Base-by-base conservation (phyloP, 2,888 invertebrate species). In the Thymelicus lineola region DNA sequence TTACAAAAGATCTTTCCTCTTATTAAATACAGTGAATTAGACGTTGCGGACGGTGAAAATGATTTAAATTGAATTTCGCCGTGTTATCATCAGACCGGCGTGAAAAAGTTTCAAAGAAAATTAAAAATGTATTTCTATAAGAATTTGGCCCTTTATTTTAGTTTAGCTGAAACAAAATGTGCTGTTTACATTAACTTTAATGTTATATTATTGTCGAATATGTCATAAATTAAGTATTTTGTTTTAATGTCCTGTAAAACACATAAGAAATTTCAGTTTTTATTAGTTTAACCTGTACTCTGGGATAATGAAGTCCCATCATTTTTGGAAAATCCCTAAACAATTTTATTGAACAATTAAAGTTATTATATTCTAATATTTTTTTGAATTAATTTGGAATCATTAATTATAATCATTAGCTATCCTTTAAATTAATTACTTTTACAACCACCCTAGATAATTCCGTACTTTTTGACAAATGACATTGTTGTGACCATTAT, bases 21-120 rank as follows among this genome's bases (percentile, higher is more conserved):
- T 63, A 69, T 68, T 62, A 68, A 68, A 69, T 69, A 69, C 62
- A 28, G 62, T 36, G 50, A 62, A 68, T 69, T 69, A 57, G 68
- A 57, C 57, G 62, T 63, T 62, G 62, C 45, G 45, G 62, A 36
- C 46, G 58, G 15, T 15, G 36, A 57, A 68, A 61, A 45, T 61
- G 59, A 68, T 62, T 68, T 48, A 68, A 68, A 68, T 62, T 68
- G 62, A 68, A 55, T 68, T 68, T 68, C 42, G 61, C 14, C 61
- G 28, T 61, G 61, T 61, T 67, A 61, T 59, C 38, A 38, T 38
- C 38, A 36, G 58, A 36, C 55, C 14, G 15, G 45, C 58, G 58
- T 58, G 58, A 58, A 50, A 66, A 45, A 57, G n/a, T 48, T 66
- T 58, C 58, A 17, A 45, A n/a, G n/a, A n/a, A n/a, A n/a, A 57